A percentile compares a stretch with the other conserved stretches of the same genome.
phyloP scores from a whole-genome alignment of 1,140 invertebrate species.

The Plectus sambesii region DNA sequence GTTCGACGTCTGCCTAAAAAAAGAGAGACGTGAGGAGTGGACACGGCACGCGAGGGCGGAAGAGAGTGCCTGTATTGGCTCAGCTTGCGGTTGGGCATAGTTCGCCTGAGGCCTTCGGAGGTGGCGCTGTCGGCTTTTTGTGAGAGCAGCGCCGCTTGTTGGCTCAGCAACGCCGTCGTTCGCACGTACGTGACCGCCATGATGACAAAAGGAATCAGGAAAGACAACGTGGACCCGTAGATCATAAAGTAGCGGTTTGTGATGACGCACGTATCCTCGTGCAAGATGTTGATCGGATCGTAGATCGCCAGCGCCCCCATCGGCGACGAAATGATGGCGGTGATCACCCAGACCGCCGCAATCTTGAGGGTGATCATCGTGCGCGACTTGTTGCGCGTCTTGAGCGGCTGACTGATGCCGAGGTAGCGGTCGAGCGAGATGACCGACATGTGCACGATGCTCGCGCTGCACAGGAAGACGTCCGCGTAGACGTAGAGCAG shows the following conservation, averaged over 20 bases:
- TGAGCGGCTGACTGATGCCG: conserved; percentile 76
- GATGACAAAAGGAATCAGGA: conserved; percentile 83
- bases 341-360: conserved; percentile 68
- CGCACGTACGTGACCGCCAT: conserved; percentile 85
- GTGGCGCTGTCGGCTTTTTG: conserved; percentile 4
- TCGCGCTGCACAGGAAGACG: conserved; percentile 81
- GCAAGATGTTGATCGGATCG: conserved; percentile 48
- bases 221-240: conserved; percentile 64
- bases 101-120: conserved; percentile 33
- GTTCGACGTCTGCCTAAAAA: conserved; percentile 5
- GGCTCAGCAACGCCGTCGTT: conserved; percentile 66
- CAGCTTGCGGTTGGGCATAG: conserved; percentile 32
- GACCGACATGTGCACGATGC: conserved; percentile 93
- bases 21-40: conserved; percentile 3
- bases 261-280: conserved; percentile 61
- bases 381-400: conserved; percentile 62
- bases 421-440: conserved; percentile 82
- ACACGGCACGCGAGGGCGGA: background rate
- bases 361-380: conserved; percentile 68
- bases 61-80: conserved; percentile 13
- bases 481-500: conserved; percentile 85
- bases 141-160: conserved; percentile 45
- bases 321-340: conserved; percentile 71
- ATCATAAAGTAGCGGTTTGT: conserved; percentile 74
- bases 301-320: conserved; percentile 70